These are phyloP conservation scores for Craterocephalus amniculus DNA, from an alignment of 2,797 vertebrate genomes.

Conservation along the genomic window DNA sequence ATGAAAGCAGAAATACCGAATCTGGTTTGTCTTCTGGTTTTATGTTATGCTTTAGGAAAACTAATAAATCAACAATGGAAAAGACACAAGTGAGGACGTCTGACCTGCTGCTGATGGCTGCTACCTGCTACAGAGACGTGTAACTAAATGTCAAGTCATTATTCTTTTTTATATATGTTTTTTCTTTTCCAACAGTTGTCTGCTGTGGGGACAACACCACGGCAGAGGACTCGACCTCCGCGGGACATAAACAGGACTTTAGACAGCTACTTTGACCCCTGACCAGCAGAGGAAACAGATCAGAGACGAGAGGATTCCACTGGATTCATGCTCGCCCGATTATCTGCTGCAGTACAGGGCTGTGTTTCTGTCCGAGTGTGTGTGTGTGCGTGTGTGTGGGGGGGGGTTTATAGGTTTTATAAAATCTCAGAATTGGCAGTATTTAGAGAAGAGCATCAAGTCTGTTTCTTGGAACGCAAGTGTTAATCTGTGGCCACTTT, in stretches of 20 bases:
- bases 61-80: background rate
- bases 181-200: background rate
- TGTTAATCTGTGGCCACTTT: conserved; percentile 7
- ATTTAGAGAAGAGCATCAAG: conserved; percentile 6
- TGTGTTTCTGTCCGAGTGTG: background rate
- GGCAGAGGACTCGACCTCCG: background rate
- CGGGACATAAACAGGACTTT: background rate
- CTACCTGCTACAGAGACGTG: background rate
- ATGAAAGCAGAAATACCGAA: background rate
- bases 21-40: too few relatives aligned
- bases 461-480: background rate
- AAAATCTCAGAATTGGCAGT: conserved; percentile 25
- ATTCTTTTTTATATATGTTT: background rate
- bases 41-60: background rate
- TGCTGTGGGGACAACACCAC: background rate
- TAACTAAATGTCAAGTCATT: too few relatives aligned
- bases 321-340: conserved; percentile 26
- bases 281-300: conserved; percentile 12
- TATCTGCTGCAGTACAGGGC: conserved; percentile 21
- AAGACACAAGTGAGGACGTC: background rate
- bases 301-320: conserved; percentile 42
- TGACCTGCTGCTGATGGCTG: background rate
- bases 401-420: background rate
- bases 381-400: background rate
- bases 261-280: background rate